Evolutionary conservation across 1,140 invertebrate genomes (phyloP).

Genomic region (Pogonognathellus flavescens): DNA sequence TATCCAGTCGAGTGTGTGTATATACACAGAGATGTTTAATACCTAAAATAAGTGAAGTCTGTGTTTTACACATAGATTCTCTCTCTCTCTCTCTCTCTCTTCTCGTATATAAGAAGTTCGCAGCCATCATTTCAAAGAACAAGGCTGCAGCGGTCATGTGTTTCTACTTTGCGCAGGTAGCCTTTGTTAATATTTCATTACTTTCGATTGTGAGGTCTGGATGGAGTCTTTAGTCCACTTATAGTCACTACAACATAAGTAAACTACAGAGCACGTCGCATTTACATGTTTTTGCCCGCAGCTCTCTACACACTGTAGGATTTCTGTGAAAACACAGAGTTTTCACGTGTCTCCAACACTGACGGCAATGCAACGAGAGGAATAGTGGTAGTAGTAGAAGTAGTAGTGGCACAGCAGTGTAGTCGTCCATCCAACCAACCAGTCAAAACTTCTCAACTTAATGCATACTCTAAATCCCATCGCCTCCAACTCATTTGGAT

Average conservation of each 20-base stretch:
- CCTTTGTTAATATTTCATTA: conserved; percentile 34
- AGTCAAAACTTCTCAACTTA: conserved; percentile 16
- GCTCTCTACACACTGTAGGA: neutral
- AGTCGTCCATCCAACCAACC: neutral
- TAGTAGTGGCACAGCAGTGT: too few relatives aligned
- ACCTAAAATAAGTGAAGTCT: too few relatives aligned
- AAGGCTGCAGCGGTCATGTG: conserved; percentile 6
- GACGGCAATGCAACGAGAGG: neutral
- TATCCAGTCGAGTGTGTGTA: neutral
- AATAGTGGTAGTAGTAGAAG: neutral
- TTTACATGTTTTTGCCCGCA: neutral
- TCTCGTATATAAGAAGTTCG: neutral
- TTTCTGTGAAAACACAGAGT: neutral
- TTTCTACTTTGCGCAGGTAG: conserved; percentile 29
- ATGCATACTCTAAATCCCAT: conserved; percentile 12
- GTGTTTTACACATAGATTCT: too few relatives aligned
- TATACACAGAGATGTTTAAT: too few relatives aligned
- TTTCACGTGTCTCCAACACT: conserved; percentile 5
- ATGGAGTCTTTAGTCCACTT: conserved; percentile 30
- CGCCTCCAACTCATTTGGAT: conserved; percentile 14
- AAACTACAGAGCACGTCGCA: neutral
- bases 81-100: neutral
- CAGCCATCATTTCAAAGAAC: neutral
- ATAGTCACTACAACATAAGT: neutral
- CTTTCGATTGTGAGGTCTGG: conserved; percentile 35